These are phyloP conservation scores for Luidia sarsii DNA, from an alignment of 53 echinoderm and acorn worm genomes.

Conservation along the genomic window DNA sequence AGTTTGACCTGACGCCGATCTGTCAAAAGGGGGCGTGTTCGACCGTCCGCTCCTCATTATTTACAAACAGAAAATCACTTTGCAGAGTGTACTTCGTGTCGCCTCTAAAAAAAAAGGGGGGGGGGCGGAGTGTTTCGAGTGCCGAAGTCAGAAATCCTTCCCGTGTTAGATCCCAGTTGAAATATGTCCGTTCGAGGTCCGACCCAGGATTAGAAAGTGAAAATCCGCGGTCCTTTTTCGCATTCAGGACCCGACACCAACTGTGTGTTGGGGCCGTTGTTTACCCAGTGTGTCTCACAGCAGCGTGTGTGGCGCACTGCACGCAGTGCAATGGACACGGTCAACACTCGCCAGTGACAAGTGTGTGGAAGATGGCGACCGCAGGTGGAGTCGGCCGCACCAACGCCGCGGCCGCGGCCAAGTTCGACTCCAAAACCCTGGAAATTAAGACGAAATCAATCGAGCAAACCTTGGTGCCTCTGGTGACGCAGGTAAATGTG, in stretches of 20 bases:
- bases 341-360: too few species aligned
- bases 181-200: too few species aligned
- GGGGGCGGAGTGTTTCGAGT: too few species aligned
- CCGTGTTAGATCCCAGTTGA: too few species aligned
- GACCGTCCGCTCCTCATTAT: not conserved
- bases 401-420: not conserved
- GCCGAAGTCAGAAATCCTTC: too few species aligned
- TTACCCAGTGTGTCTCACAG: not conserved
- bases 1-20: not conserved
- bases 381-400: slow-evolving; percentile 2
- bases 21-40: slow-evolving; percentile 42
- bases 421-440: slow-evolving; percentile 68
- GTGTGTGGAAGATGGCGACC: slow-evolving; percentile 56
- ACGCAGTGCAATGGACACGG: too few species aligned
- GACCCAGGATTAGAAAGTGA: too few species aligned
- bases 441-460: slow-evolving; percentile 99
- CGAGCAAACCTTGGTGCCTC: slow-evolving; percentile 95
- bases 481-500: slow-evolving; percentile 97
- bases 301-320: not conserved
- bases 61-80: not conserved
- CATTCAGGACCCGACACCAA: not conserved
- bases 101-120: too few species aligned
- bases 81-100: slow-evolving; percentile 4
- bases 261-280: not conserved
- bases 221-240: too few species aligned